Conservation (phyloP, 2,888 invertebrate species). For the Mythimna ferrago region DNA sequence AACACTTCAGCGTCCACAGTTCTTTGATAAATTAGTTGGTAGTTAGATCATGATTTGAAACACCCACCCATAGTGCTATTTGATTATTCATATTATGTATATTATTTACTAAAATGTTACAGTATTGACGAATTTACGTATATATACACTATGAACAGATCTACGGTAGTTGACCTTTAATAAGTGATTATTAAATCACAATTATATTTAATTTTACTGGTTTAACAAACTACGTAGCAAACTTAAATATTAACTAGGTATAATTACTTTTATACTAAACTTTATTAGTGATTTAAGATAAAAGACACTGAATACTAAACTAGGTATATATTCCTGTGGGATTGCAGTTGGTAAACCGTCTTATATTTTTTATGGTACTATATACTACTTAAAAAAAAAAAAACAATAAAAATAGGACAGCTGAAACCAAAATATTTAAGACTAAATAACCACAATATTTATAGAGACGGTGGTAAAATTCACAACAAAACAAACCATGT, state of each 20-base stretch:
- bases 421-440: too few relatives aligned
- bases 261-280: too few relatives aligned
- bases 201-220: not conserved
- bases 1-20: too few relatives aligned
- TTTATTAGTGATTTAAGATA: too few relatives aligned
- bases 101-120: not conserved
- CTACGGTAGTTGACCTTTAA: not conserved
- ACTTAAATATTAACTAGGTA: too few relatives aligned
- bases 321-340: too few relatives aligned
- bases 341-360: too few relatives aligned
- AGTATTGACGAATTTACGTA: not conserved
- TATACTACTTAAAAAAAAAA: too few relatives aligned
- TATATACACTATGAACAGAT: not conserved
- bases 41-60: not conserved
- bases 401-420: not conserved
- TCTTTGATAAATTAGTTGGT: not conserved
- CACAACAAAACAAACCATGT: slow-evolving; percentile 24
- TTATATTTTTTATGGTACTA: too few relatives aligned
- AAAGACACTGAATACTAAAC: too few relatives aligned
- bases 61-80: not conserved
- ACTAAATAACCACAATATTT: not conserved
- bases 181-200: not conserved
- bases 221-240: too few relatives aligned
- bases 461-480: not conserved
- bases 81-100: not conserved